phyloP scores from a whole-genome alignment of 1,140 invertebrate species.

The Drosophila auraria region DNA sequence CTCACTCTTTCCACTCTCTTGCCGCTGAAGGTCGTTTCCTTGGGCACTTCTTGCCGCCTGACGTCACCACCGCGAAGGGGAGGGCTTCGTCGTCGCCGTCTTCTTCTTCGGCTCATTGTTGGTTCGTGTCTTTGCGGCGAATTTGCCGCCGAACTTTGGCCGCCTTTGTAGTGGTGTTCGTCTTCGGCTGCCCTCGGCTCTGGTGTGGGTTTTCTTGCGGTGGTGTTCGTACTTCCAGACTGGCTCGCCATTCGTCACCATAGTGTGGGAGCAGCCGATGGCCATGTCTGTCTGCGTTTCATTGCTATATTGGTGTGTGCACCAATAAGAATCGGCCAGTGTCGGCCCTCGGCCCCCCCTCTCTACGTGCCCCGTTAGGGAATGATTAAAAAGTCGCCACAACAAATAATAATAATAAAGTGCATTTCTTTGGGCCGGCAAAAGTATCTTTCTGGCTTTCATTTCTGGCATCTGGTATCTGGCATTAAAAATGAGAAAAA shows the following conservation, averaged over 20 bases:
- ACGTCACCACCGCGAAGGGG: constrained; percentile 57
- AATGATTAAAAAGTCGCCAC: constrained; percentile 76
- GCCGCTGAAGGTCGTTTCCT: constrained; percentile 77
- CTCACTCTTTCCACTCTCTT: constrained; percentile 28
- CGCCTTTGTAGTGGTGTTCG: constrained; percentile 62
- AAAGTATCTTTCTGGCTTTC: constrained; percentile 27
- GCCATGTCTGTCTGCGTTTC: constrained; percentile 33
- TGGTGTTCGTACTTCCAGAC: constrained; percentile 36
- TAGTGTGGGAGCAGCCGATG: constrained; percentile 55
- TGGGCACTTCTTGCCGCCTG: constrained; percentile 66
- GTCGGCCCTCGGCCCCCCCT: not conserved
- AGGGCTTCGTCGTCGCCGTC: constrained; percentile 33
- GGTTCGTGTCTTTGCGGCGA: constrained; percentile 64
- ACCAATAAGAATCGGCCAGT: constrained; percentile 65
- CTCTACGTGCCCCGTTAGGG: constrained; percentile 1
- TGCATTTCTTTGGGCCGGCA: constrained; percentile 65
- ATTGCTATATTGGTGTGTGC: constrained; percentile 28
- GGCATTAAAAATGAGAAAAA: constrained; percentile 63
- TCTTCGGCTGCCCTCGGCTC: constrained; percentile 36
- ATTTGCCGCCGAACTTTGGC: constrained; percentile 47
- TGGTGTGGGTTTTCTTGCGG: constrained; percentile 76
- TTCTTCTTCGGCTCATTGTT: constrained; percentile 17
- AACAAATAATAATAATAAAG: constrained; percentile 77
- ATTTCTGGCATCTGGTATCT: constrained; percentile 33
- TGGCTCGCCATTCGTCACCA: constrained; percentile 70